phyloP scores from a whole-genome alignment of 2,113 vertebrate genomes.

The Orthonyx spaldingii region DNA sequence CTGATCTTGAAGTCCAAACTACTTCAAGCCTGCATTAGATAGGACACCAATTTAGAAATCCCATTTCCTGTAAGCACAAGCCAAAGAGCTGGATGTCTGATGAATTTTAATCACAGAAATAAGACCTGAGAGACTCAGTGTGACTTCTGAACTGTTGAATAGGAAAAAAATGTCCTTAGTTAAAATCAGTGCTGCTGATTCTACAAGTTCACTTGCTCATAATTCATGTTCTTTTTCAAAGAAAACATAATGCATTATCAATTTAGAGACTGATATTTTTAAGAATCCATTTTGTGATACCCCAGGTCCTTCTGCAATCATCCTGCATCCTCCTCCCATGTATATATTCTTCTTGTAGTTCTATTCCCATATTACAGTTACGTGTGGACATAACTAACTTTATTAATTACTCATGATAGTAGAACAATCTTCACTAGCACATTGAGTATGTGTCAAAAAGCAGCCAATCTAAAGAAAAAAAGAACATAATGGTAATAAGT shows the following conservation, averaged over 20 bases:
- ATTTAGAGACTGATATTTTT: background rate
- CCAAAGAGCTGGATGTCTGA: background rate
- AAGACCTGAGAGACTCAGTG: background rate
- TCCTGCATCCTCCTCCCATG: background rate
- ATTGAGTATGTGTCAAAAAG: background rate
- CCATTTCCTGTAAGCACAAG: background rate
- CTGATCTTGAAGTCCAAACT: background rate
- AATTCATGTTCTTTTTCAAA: background rate
- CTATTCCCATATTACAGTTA: background rate
- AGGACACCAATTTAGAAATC: background rate
- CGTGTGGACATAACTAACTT: background rate
- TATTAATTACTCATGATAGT: background rate
- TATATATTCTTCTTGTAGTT: background rate
- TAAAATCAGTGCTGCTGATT: background rate
- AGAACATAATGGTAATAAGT: background rate
- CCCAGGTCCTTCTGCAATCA: background rate
- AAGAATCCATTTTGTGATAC: background rate
- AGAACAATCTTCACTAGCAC: background rate
- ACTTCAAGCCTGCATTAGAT: background rate
- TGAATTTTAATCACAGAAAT: constrained; percentile 13
- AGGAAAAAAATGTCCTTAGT: background rate
- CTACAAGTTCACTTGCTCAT: background rate
- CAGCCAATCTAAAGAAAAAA: background rate
- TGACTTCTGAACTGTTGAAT: background rate
- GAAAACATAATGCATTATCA: background rate